Evolutionary conservation across 2,888 invertebrate genomes (phyloP).

Genomic region (Cryptocephalus primarius): DNA sequence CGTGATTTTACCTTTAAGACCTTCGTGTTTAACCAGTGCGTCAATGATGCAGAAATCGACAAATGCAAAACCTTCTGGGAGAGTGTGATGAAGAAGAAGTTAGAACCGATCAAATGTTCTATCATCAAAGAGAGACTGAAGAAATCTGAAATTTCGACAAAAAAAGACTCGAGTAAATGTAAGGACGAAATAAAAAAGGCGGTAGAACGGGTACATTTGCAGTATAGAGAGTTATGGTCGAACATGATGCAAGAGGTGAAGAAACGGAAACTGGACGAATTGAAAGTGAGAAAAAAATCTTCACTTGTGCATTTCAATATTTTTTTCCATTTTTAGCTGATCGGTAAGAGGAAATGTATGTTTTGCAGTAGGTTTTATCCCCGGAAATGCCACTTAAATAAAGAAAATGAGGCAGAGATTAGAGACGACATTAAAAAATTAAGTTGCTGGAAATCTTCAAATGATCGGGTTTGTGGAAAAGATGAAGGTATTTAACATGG

Average conservation of each 20-base stretch:
- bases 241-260: not conserved
- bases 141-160: not conserved
- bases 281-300: not conserved
- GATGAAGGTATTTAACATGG: too few species aligned
- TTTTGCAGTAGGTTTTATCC: too few species aligned
- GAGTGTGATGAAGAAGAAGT: constrained; percentile 18
- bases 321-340: too few species aligned
- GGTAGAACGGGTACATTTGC: not conserved
- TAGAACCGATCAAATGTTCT: constrained; percentile 20
- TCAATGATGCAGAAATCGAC: constrained; percentile 17
- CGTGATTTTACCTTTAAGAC: constrained; percentile 6
- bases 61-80: constrained; percentile 23
- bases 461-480: too few species aligned
- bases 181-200: not conserved
- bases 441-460: too few species aligned
- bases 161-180: not conserved
- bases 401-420: too few species aligned
- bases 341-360: too few species aligned
- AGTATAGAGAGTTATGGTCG: not conserved
- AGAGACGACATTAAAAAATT: too few species aligned
- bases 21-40: constrained; percentile 16
- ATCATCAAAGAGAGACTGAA: constrained; percentile 11
- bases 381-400: too few species aligned
- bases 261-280: not conserved
- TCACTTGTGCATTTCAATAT: too few species aligned